These are phyloP conservation scores for Ornithorhynchus anatinus DNA, from an alignment of 2,113 vertebrate species.

Conservation along the genomic window DNA sequence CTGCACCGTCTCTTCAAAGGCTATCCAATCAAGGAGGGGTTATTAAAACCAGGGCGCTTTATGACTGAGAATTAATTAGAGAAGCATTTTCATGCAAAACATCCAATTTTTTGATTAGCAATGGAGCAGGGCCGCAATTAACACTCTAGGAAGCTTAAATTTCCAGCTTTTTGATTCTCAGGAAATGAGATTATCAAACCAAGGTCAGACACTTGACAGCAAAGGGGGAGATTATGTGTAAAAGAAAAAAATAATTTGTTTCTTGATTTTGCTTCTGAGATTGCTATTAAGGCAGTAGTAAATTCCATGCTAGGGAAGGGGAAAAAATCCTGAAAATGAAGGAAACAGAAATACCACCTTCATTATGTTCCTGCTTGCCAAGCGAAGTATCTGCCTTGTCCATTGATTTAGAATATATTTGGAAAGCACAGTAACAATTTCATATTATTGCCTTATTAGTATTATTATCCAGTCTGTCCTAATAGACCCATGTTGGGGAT, in stretches of 20 bases:
- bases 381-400: background rate
- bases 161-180: conserved; percentile 78
- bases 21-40: conserved; percentile 80
- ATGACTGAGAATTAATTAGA: conserved; percentile 87
- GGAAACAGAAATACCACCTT: conserved; percentile 13
- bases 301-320: conserved; percentile 26
- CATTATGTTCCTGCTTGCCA: conserved; percentile 20
- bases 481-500: background rate
- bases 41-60: conserved; percentile 80
- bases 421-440: conserved; percentile 9
- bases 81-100: conserved; percentile 85
- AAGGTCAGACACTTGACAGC: conserved; percentile 78
- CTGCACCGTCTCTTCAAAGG: conserved; percentile 74
- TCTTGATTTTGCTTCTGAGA: conserved; percentile 67
- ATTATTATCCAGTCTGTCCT: background rate
- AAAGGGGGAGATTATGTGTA: conserved; percentile 60
- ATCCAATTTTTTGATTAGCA: conserved; percentile 86
- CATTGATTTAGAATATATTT: background rate
- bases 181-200: conserved; percentile 84
- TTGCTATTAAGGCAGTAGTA: conserved; percentile 41
- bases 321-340: conserved; percentile 21
- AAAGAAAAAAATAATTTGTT: conserved; percentile 58
- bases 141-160: conserved; percentile 79
- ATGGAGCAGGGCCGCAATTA: conserved; percentile 79
- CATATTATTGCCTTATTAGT: background rate